These are phyloP conservation scores for Callyntrura sp. DNA, from an alignment of 2,888 invertebrate genomes.

Conservation along the genomic window DNA sequence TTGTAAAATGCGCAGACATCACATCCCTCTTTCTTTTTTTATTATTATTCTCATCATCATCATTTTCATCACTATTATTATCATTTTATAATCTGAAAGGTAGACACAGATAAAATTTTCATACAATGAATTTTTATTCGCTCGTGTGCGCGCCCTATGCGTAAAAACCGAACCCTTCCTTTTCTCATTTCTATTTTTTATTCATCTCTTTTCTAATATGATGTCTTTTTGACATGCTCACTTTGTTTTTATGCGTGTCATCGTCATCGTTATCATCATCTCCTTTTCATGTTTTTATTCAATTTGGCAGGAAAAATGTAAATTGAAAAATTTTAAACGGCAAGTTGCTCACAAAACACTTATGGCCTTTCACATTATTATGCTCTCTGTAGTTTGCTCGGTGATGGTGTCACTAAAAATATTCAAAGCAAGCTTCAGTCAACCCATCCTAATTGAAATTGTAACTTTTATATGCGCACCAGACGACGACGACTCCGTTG, in stretches of 20 bases:
- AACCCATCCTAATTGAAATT: slow-evolving; percentile 33
- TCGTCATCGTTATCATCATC: slow-evolving; percentile 17
- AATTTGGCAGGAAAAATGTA: slow-evolving; percentile 55
- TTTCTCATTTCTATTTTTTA: not conserved
- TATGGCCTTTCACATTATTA: not conserved
- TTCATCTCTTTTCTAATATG: not conserved
- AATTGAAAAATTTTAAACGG: slow-evolving; percentile 56
- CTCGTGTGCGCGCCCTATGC: slow-evolving; percentile 50
- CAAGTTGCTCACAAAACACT: not conserved
- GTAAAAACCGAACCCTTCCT: slow-evolving; percentile 1
- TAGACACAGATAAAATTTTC: slow-evolving; percentile 29
- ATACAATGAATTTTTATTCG: slow-evolving; percentile 48
- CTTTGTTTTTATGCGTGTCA: slow-evolving; percentile 60
- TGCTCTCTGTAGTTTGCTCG: not conserved
- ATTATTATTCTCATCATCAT: not conserved
- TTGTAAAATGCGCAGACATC: not conserved
- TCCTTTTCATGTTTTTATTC: slow-evolving; percentile 61
- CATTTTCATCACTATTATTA: not conserved
- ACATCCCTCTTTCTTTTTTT: slow-evolving; percentile 2
- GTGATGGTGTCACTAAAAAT: no score
- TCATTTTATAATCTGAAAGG: not conserved
- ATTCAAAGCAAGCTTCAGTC: no score
- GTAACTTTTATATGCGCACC: slow-evolving; percentile 33
- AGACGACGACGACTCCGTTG: slow-evolving; percentile 29
- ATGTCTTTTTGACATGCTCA: slow-evolving; percentile 41